phyloP scores from a whole-genome alignment of 2,888 invertebrate species.

The Pemphredon lugubris region DNA sequence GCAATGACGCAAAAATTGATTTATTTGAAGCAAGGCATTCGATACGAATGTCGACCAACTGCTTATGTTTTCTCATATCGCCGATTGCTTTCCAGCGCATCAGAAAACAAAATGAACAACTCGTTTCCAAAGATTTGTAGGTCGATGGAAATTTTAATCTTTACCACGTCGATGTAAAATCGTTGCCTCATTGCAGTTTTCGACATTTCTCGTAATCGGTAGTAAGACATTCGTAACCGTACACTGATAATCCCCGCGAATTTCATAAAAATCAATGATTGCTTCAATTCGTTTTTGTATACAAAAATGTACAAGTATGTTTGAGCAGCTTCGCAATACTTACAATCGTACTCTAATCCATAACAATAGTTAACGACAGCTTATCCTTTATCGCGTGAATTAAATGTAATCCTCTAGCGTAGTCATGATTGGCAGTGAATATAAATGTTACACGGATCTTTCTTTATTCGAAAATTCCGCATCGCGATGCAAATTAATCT shows the following conservation, averaged over 20 bases:
- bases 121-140: background rate
- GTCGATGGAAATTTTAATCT: background rate
- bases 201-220: conserved; percentile 13
- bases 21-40: conserved; percentile 34
- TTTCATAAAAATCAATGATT: conserved; percentile 47
- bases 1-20: conserved; percentile 39
- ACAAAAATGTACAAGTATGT: conserved; percentile 58
- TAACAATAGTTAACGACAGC: conserved; percentile 54
- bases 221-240: conserved; percentile 34
- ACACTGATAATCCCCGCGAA: conserved; percentile 27
- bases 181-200: background rate
- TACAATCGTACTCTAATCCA: conserved; percentile 54
- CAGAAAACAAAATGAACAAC: background rate
- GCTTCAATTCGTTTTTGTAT: conserved; percentile 44
- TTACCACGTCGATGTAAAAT: conserved; percentile 21
- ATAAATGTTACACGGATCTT: conserved; percentile 24
- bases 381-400: conserved; percentile 35
- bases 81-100: too few relatives aligned
- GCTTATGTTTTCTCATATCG: background rate
- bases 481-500: conserved; percentile 5
- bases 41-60: conserved; percentile 16
- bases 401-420: conserved; percentile 37
- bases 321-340: conserved; percentile 62
- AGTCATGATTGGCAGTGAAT: conserved; percentile 61
- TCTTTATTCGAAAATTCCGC: background rate